Evolutionary conservation across 2,113 vertebrate genomes (phyloP).

Genomic region (Grammomys dolichurus): DNA sequence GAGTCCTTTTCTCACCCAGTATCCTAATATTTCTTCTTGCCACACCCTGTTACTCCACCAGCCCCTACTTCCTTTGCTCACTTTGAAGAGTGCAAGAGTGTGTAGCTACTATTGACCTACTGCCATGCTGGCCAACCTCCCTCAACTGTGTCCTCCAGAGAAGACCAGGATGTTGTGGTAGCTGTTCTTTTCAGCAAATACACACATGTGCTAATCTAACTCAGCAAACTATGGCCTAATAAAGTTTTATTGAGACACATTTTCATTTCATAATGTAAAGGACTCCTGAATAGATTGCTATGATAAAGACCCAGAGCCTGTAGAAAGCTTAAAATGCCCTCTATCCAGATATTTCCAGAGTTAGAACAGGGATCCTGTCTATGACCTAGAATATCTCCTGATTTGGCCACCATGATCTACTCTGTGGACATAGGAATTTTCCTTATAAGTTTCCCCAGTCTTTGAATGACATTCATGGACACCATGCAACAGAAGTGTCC

Average conservation of each 20-base stretch:
- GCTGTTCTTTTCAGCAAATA: constrained; percentile 16
- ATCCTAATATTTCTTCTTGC: background rate
- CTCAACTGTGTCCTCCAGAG: background rate
- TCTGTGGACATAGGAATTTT: background rate
- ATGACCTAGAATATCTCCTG: background rate
- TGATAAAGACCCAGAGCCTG: background rate
- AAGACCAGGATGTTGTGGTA: background rate
- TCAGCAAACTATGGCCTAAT: background rate
- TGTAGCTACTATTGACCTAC: background rate
- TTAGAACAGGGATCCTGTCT: background rate
- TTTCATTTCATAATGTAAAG: background rate
- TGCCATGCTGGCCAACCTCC: background rate
- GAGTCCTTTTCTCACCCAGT: background rate
- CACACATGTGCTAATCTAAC: background rate
- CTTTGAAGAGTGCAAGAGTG: background rate
- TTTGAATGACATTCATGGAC: background rate
- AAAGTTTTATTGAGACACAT: background rate
- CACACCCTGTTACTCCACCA: no score
- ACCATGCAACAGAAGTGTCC: background rate
- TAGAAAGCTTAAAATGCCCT: constrained; percentile 24
- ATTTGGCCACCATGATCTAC: background rate
- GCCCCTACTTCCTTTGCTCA: background rate
- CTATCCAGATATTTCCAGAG: background rate
- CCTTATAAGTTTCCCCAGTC: background rate
- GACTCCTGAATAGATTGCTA: background rate